phyloP scores from a whole-genome alignment of 2,797 vertebrate genomes.

The Triplophysa bombifrons region DNA sequence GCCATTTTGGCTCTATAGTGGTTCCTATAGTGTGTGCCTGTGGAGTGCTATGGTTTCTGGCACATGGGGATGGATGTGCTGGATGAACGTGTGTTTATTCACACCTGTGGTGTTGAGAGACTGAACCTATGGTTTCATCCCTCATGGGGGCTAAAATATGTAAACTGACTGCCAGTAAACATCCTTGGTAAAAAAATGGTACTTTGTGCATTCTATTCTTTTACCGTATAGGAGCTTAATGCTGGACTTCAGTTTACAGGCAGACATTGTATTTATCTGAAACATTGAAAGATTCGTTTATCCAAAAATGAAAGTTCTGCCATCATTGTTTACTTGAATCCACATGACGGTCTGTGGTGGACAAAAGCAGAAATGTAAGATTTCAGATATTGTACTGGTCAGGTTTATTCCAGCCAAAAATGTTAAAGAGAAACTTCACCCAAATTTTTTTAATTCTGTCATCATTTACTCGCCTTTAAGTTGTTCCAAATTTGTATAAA shows the following conservation, averaged over 20 bases:
- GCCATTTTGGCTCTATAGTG: conserved; percentile 19
- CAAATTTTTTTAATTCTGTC: too few species aligned
- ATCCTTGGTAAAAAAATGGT: background rate
- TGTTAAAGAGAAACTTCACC: too few species aligned
- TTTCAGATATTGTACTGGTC: too few species aligned
- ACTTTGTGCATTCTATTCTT: too few species aligned
- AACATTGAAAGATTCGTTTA: background rate
- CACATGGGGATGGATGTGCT: background rate
- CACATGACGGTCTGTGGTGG: too few species aligned
- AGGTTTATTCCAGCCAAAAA: too few species aligned
- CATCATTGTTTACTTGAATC: too few species aligned
- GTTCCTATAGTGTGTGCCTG: background rate
- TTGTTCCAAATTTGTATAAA: too few species aligned
- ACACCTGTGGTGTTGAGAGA: conserved; percentile 21
- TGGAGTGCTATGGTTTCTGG: background rate
- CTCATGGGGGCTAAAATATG: conserved; percentile 20
- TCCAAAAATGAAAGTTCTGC: background rate
- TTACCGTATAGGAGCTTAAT: background rate
- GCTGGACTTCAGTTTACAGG: background rate
- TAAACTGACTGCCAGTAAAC: conserved; percentile 6
- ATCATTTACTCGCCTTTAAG: too few species aligned
- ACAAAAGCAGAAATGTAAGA: too few species aligned
- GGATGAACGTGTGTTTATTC: background rate
- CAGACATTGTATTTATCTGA: background rate
- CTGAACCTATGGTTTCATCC: conserved; percentile 29